Evolutionary conservation across 2,797 vertebrate species (phyloP), one percentile per base, ranked within the genome.

Genomic region (Morelia viridis): DNA sequence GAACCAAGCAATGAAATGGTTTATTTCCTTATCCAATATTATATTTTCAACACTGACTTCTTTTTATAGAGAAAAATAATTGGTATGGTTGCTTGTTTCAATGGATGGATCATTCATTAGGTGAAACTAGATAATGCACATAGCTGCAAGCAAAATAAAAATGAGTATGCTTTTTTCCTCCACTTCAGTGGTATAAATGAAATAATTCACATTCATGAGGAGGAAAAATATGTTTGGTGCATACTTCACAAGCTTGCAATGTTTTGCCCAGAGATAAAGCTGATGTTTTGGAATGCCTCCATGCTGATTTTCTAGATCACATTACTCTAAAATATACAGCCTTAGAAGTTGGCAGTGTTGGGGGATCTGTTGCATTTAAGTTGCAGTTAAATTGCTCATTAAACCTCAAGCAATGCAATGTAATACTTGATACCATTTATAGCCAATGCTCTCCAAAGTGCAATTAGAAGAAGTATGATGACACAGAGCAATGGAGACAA

Each of bases 401-500:
- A 98, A 97, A 97, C 95, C 96, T 96, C 95, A 96, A 96, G 95
- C 93, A 95, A 93, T 93, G 64, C 94, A 94, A 93, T 96, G 96
- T 94, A 97, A 96, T 68, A 17, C 92, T 96, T 95, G 93, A 96
- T 97, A 97, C 97, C 97, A 97, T 97, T 98, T 98, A 97, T 95
- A 97, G 96, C 90, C 96, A 96, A 91, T 94, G 94, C 94, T 98
- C 97, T 98, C 98, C 93, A 94, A 97, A 97, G 97, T 94, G 96
- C 97, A 98, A 98, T 98, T 98, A 98, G 96, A 94, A 95, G 94
- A 93, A 97, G 92, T 96, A 97, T 97, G 98, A 97, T 98, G 97
- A 97, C 96, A 98, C 94, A 97, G 96, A 98, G 97, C 97, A 98
- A 97, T 97, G 95, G 95, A 97, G 97, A 98, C 97, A 98, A 97